Evolutionary conservation across 2,113 vertebrate genomes (phyloP).

Genomic region (Pituophis catenifer): DNA sequence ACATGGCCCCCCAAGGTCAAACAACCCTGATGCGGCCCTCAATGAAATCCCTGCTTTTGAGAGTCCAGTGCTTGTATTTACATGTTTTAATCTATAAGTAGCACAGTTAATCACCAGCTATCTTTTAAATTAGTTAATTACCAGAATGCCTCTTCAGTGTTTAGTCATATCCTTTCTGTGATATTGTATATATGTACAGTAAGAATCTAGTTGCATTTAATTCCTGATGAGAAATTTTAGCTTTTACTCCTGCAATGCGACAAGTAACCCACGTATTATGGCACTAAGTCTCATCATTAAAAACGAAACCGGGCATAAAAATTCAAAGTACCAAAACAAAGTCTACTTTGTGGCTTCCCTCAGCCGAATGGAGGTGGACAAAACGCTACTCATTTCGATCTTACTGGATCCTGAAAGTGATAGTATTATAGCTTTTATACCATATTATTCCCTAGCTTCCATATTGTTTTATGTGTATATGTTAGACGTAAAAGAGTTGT

Average conservation of each 20-base stretch:
- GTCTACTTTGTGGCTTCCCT: not conserved
- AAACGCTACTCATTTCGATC: not conserved
- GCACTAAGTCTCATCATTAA: not conserved
- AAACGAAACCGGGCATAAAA: not conserved
- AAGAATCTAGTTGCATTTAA: not conserved
- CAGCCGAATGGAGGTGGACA: not conserved
- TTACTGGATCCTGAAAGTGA: not conserved
- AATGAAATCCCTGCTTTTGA: not conserved
- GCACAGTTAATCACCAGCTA: not conserved
- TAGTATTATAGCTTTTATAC: not conserved
- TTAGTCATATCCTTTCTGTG: not conserved
- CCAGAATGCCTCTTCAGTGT: not conserved
- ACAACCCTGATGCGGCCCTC: too few relatives aligned
- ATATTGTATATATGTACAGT: not conserved
- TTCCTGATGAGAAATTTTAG: not conserved
- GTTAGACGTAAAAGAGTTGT: not conserved
- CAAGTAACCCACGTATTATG: not conserved
- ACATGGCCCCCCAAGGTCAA: too few relatives aligned
- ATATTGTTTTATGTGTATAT: not conserved
- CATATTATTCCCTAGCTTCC: not conserved
- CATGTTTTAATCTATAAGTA: not conserved
- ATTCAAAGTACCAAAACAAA: not conserved
- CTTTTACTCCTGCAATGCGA: not conserved
- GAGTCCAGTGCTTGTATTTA: not conserved
- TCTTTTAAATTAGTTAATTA: conserved; percentile 11